Conservation (phyloP, 2,888 invertebrate species). For the Drosophila mettleri region DNA sequence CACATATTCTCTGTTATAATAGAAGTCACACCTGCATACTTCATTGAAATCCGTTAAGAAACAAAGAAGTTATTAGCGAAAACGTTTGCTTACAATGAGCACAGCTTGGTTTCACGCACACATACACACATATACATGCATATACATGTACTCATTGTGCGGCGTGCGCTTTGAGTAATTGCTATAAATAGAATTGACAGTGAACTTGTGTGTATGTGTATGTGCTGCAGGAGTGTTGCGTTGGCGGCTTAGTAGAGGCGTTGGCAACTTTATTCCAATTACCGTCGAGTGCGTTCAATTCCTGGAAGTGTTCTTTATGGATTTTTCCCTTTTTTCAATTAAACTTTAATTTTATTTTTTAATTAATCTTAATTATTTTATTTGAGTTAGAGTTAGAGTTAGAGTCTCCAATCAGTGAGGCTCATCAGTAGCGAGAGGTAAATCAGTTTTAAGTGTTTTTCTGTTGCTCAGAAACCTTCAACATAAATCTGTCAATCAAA, state of each 20-base stretch:
- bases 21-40: background rate
- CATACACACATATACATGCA: background rate
- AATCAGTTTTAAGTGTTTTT: constrained; percentile 20
- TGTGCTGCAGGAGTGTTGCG: background rate
- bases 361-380: background rate
- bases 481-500: constrained; percentile 66
- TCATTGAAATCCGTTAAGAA: background rate
- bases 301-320: background rate
- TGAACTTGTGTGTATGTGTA: too few relatives aligned
- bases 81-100: background rate
- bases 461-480: constrained; percentile 1
- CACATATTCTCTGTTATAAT: background rate
- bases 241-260: background rate
- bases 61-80: background rate
- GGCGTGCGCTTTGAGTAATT: background rate
- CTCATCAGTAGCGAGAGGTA: constrained; percentile 35
- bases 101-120: background rate
- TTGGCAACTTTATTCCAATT: background rate
- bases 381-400: background rate
- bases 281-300: background rate
- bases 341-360: too few relatives aligned
- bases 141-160: background rate
- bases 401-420: background rate
- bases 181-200: background rate
- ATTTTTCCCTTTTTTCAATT: too few relatives aligned